Percentiles rank a stretch among this genome's conserved stretches.
phyloP scores from a whole-genome alignment of 2,888 invertebrate species.

The Dendrolimus houi region DNA sequence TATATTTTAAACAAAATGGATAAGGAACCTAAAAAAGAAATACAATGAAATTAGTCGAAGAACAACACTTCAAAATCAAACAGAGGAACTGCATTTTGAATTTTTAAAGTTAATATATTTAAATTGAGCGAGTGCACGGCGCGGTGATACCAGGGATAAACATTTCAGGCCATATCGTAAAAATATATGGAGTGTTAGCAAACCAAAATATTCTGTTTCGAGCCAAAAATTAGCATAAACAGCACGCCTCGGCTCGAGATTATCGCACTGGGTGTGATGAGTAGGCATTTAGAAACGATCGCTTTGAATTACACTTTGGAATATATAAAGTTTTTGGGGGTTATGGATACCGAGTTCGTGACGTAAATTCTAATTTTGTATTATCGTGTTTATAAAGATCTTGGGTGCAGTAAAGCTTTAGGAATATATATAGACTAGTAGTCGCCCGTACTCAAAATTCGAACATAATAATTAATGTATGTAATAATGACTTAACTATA shows the following conservation, averaged over 20 bases:
- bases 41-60: no score
- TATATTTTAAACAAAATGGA: no score
- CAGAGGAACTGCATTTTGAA: neutral
- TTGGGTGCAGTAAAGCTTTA: neutral
- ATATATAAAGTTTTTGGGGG: constrained; percentile 1
- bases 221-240: constrained; percentile 35
- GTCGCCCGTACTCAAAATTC: no score
- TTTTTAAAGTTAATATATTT: neutral
- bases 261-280: neutral
- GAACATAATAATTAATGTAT: no score
- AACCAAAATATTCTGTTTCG: constrained; percentile 31
- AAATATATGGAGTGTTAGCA: constrained; percentile 33
- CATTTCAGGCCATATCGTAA: constrained; percentile 31
- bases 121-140: neutral
- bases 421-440: no score
- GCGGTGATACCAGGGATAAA: constrained; percentile 6
- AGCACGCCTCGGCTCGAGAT: constrained; percentile 9
- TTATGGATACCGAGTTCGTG: constrained; percentile 1
- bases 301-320: neutral
- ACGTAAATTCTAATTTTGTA: neutral
- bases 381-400: neutral
- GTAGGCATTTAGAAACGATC: neutral
- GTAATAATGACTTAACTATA: no score
- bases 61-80: neutral
- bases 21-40: no score